Conservation (phyloP, 2,888 invertebrate genomes). For the Phortica magna region DNA sequence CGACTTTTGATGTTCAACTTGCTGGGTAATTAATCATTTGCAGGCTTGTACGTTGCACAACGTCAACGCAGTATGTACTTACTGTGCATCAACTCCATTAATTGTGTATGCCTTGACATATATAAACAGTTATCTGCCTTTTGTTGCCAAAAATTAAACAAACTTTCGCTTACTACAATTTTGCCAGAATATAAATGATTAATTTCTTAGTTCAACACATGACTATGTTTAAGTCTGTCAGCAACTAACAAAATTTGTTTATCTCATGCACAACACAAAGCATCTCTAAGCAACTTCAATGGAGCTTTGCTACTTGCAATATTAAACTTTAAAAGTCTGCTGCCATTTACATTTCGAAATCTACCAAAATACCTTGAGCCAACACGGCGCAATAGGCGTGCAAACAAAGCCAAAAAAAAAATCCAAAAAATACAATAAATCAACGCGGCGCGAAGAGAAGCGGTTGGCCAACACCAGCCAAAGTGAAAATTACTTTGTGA, state of each 20-base stretch:
- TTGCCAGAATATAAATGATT: constrained; percentile 48
- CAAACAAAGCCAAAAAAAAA: constrained; percentile 37
- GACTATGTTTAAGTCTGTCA: background rate
- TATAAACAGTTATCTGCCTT: constrained; percentile 18
- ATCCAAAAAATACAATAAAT: constrained; percentile 63
- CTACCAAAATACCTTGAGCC: constrained; percentile 43
- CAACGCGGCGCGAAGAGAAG: constrained; percentile 53
- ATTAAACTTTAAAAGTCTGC: background rate
- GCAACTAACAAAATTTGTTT: background rate
- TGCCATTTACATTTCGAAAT: constrained; percentile 50
- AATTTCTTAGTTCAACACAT: constrained; percentile 36
- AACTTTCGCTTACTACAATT: constrained; percentile 59
- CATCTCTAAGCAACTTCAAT: background rate
- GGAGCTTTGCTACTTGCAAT: background rate
- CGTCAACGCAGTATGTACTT: constrained; percentile 73
- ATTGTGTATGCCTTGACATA: constrained; percentile 53
- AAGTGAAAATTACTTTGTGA: constrained; percentile 64
- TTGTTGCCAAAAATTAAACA: constrained; percentile 66
- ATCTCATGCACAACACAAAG: background rate
- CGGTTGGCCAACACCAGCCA: constrained; percentile 27
- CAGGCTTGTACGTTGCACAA: constrained; percentile 41
- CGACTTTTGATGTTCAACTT: background rate
- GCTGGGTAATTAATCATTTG: constrained; percentile 63
- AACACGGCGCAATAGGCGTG: constrained; percentile 50
- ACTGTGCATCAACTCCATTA: constrained; percentile 68